Conservation (phyloP, 2,113 vertebrate genomes). For the Actenoides hombroni region DNA sequence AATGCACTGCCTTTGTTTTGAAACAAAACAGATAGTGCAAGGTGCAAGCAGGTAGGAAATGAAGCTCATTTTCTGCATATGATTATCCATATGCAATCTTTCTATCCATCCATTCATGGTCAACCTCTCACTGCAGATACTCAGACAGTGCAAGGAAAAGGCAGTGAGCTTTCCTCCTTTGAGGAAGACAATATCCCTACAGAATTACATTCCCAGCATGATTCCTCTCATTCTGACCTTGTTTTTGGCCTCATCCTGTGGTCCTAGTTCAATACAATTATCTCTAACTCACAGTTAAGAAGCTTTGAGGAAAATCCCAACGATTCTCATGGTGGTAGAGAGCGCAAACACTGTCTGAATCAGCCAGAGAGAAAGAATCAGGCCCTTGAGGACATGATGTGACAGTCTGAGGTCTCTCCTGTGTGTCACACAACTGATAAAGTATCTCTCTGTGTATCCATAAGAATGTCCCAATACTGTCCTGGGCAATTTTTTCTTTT, state of each 20-base stretch:
- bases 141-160: not conserved
- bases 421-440: not conserved
- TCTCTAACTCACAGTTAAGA: not conserved
- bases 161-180: rapidly evolving
- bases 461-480: not conserved
- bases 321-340: not conserved
- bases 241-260: not conserved
- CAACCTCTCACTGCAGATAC: not conserved
- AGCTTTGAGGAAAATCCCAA: not conserved
- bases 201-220: not conserved
- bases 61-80: not conserved
- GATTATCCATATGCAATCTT: not conserved
- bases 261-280: not conserved
- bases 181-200: not conserved
- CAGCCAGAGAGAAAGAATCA: not conserved
- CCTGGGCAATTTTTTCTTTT: not conserved
- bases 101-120: not conserved
- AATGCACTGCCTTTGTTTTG: not conserved
- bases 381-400: not conserved
- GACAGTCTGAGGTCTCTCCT: not conserved
- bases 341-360: not conserved
- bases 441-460: not conserved
- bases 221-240: not conserved
- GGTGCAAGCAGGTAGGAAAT: not conserved
- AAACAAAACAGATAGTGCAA: not conserved